These are phyloP conservation scores for Drosophila melanosoma DNA, from an alignment of 2,888 invertebrate genomes.

Conservation along the genomic window DNA sequence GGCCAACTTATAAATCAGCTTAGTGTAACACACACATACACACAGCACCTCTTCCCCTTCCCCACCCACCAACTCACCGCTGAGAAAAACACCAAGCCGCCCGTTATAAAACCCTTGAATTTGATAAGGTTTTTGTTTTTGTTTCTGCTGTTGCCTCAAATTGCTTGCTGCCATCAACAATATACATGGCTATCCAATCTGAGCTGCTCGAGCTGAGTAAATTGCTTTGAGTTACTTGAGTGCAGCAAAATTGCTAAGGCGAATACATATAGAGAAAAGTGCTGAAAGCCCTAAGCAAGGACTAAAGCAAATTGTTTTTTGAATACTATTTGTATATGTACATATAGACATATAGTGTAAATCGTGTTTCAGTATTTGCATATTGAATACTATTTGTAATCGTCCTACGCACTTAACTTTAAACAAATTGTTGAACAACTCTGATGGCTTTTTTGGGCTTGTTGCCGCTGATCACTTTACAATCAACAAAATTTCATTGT, in stretches of 20 bases:
- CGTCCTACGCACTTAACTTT: neutral
- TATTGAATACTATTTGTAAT: constrained; percentile 1
- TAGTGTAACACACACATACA: constrained; percentile 17
- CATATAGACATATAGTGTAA: constrained; percentile 18
- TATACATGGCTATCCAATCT: constrained; percentile 11
- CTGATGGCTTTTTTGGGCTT: neutral
- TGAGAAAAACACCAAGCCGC: neutral
- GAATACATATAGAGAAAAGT: constrained; percentile 49
- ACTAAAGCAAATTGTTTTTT: constrained; percentile 21
- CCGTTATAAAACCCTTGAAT: constrained; percentile 25
- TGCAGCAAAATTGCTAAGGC: constrained; percentile 47
- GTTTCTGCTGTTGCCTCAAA: constrained; percentile 12
- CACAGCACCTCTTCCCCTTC: neutral
- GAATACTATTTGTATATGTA: constrained; percentile 2
- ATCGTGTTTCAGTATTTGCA: constrained; percentile 15
- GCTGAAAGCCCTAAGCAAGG: constrained; percentile 6
- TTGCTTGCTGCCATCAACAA: constrained; percentile 20
- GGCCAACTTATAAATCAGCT: constrained; percentile 57
- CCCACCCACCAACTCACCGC: neutral
- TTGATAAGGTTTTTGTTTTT: constrained; percentile 69
- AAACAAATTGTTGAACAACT: neutral
- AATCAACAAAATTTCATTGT: neutral
- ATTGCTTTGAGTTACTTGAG: constrained; percentile 64
- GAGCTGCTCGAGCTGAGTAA: constrained; percentile 24
- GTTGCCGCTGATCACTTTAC: neutral